Evolutionary conservation across 2,888 invertebrate species (phyloP), one percentile per base, ranked within the genome.

Genomic region (Dione juno): DNA sequence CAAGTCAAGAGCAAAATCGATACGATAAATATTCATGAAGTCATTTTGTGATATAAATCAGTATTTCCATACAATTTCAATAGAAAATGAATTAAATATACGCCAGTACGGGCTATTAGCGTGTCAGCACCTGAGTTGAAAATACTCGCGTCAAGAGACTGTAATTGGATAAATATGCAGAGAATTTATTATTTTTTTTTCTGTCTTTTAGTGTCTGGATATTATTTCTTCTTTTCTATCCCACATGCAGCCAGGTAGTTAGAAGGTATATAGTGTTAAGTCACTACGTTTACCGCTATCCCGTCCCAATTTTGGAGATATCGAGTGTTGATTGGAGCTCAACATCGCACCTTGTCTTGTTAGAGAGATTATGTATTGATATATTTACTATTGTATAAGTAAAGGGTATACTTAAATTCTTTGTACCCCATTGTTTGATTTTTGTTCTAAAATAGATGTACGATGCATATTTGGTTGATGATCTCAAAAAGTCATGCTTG

Each of bases 61-160:
- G 64, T 63, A 63, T 63, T 59, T 67, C 45, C 53, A 35, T 63
- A 43, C 54, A 69, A 65, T 69, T 64, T 28, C 54, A 21, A 69
- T 65, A 28, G 19, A 8, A 43, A n/a, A 50, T 48, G 57, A 35
- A 64, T 54, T 64, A 45, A 69, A 69, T 65, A 48, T 65, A 50
- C 57, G 48, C 50, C 65, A 35, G 48, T 40, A 7, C 28, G 54
- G 16, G 14, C 58, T 65, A 58, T 69, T 65, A 65, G 41, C 6
- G 50, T 69, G 69, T 64, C 69, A 58, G 40, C 69, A 65, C 69
- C 65, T 69, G 65, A 65, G 37, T 57, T 45, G 28, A 16, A 69
- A 54, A 41, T 50, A 50, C 59, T 50, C 21, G 54, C 21, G 53
- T 21, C 21, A 28, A 21, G 40, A 41, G 10, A 40, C 45, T 59